Conservation (phyloP, 2,888 invertebrate genomes). For the Charanyca ferruginea region DNA sequence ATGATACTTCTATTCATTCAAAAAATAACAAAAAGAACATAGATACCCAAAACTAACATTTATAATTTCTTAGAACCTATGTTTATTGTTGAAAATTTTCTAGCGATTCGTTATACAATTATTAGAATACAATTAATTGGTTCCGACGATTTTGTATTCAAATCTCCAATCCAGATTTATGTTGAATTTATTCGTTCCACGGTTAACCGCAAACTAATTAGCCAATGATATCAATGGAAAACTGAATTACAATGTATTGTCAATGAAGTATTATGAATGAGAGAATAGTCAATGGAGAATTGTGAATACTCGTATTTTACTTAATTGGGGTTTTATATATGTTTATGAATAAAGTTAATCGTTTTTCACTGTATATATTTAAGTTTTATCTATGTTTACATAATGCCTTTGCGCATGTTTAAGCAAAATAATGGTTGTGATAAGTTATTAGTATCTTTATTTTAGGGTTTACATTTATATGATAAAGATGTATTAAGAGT, state of each 20-base stretch:
- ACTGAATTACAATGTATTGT: conserved; percentile 40
- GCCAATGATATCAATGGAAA: conserved; percentile 51
- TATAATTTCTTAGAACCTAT: conserved; percentile 70
- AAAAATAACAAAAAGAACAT: conserved; percentile 43
- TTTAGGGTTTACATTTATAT: too few species aligned
- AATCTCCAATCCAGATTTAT: conserved; percentile 49
- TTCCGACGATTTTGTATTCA: conserved; percentile 66
- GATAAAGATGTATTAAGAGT: too few species aligned
- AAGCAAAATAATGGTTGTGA: too few species aligned
- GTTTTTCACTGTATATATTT: neutral
- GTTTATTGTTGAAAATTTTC: conserved; percentile 67
- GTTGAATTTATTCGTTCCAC: conserved; percentile 52
- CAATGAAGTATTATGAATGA: conserved; percentile 39
- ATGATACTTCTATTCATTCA: conserved; percentile 35
- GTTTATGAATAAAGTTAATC: neutral
- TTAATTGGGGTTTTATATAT: neutral
- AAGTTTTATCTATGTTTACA: too few species aligned
- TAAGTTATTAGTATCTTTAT: too few species aligned
- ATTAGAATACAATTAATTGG: conserved; percentile 70
- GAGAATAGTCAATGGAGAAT: conserved; percentile 8
- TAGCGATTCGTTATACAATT: conserved; percentile 66
- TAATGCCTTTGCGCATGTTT: too few species aligned
- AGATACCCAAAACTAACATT: conserved; percentile 39
- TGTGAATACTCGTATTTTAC: neutral
- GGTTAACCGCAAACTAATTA: conserved; percentile 57